Base-by-base conservation (phyloP, 2,797 vertebrate genomes). In the Sibirionetta formosa region DNA sequence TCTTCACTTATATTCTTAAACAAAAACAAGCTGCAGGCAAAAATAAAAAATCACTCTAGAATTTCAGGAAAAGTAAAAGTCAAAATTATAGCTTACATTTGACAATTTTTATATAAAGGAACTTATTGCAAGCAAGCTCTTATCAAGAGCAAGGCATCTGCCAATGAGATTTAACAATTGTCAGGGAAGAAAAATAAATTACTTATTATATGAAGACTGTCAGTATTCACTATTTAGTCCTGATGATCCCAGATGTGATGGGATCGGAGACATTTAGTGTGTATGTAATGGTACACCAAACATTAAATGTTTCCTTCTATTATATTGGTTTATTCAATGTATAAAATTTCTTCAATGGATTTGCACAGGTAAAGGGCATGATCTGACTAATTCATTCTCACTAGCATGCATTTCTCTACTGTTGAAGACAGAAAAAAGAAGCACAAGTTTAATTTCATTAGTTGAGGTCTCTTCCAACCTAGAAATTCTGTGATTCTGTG, bases 1-100 rank as follows among this genome's bases (percentile, higher is more conserved):
- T 11, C 11, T 26, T 88, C 22, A 38, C 6, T 71, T 69, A 51
- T 11, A 71, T 51, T 78, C 29, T 36, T 84, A 93, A 80, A 68
- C 5, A 58, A 73, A 84, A 90, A 12, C 27, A 82, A 54, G 15
- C 33, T 35, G 53, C 22, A 46, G 63, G n/a, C 11, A 75, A 83
- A 78, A 73, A 33, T 9, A 1, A 38, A 22, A 4, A 33, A 9
- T 69, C 14, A 16, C 68, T 54, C 44, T 20, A 33, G 6, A 58
- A 78, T 65, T 75, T 73, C 40, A 65, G 31, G 33, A 88, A 57
- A 60, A 66, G 16, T 40, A 46, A 19, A 46, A 56, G 16, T 46
- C 53, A 86, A 76, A 75, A 79, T 75, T 86, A 66, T 91, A 89
- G 91, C 50, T 72, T 66, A 56, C 3, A 80, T 82, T 77, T 63